These are phyloP conservation scores for Aricia artaxerxes DNA, from an alignment of 2,888 invertebrate genomes.

Conservation along the genomic window DNA sequence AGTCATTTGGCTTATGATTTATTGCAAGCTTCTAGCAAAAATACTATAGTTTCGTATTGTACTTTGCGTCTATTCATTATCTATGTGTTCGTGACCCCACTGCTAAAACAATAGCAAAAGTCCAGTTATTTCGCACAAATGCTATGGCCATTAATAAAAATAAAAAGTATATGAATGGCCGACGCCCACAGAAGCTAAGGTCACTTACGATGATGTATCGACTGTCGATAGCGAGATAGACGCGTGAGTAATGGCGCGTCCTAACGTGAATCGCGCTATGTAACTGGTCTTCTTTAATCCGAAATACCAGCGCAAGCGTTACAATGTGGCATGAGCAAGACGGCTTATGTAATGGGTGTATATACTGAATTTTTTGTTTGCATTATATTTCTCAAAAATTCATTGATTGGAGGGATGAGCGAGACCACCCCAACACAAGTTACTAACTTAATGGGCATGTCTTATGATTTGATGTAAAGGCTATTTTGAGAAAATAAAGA, in stretches of 20 bases:
- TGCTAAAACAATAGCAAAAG: constrained; percentile 14
- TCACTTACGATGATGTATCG: constrained; percentile 23
- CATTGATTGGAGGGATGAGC: no score
- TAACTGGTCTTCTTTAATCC: constrained; percentile 3
- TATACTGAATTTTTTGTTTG: no score
- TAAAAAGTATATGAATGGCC: not conserved
- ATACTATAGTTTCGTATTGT: not conserved
- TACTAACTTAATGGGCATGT: no score
- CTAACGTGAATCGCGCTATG: not conserved
- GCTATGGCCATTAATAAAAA: not conserved
- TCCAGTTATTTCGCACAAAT: not conserved
- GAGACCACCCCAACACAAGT: no score
- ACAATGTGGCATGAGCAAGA: not conserved
- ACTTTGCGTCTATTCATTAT: not conserved
- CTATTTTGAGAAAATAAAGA: no score
- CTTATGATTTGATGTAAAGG: no score
- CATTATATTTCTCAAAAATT: no score
- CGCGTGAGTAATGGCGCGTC: constrained; percentile 9
- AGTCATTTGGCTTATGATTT: not conserved
- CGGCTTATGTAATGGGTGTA: not conserved
- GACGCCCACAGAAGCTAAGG: constrained; percentile 27
- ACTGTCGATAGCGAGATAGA: constrained; percentile 22
- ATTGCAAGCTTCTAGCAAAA: not conserved
- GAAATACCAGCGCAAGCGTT: not conserved
- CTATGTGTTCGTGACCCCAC: not conserved